Evolutionary conservation across 1,140 invertebrate genomes (phyloP), one percentile per base, ranked within the genome.

Genomic region (Cyphomyrmex costatus): DNA sequence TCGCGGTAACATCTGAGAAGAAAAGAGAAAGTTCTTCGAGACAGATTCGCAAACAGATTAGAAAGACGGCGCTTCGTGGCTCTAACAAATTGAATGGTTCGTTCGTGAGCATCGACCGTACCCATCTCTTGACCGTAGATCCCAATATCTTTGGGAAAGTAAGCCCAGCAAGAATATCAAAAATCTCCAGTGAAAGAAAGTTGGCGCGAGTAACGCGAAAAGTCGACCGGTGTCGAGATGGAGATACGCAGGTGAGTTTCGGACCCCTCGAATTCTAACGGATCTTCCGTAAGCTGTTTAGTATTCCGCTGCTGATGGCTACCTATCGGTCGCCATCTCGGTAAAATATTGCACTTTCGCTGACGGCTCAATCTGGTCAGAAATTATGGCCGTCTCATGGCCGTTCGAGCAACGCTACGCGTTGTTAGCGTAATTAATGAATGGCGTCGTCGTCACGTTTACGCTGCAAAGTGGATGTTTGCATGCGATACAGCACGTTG

Each of bases 331-430:
- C 88, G 90, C 87, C 90, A 94, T 93, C 93, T 93, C 86, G 84
- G 93, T 93, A 93, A 93, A 93, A 92, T 93, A 94, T 93, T 93
- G 91, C 93, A 89, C 91, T 93, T 91, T 92, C 91, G 90, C 88
- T 92, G 93, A 94, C 92, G 92, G 90, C 94, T 95, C 91, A 93
- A 95, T 95, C 89, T 86, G 83, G 30, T 85, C 87, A 91, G 92
- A 92, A 94, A 93, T 92, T 92, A 92, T 82, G 88, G 85, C 49
- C 74, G 63, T 83, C 82, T 61, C 77, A 30, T 65, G 42, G n/a
- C 33, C 36, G 79, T 12, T 21, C 66, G 53, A 60, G 19, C 24
- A 24, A 46, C 46, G 68, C n/a, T 21, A 73, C 68, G 68, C 68
- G 68, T 83, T 73, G 79, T 74, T 83, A 83, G 24, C 36, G 56